phyloP scores from a whole-genome alignment of 1,140 invertebrate species.

The Macrosteles quadrilineatus region DNA sequence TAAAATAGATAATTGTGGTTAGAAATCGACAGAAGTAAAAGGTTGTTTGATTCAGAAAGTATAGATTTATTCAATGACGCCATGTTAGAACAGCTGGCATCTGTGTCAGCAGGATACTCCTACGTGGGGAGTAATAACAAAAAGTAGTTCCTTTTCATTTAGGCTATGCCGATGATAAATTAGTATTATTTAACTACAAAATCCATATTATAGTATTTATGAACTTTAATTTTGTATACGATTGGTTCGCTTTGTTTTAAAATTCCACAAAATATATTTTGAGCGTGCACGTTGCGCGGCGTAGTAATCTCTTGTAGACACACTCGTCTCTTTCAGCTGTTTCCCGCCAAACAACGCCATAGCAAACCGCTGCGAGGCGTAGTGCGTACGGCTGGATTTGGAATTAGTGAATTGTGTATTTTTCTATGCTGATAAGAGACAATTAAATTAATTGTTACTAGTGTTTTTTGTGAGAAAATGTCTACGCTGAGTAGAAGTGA shows the following conservation, averaged over 20 bases:
- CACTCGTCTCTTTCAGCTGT: constrained; percentile 57
- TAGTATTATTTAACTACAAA: background rate
- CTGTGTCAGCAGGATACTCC: constrained; percentile 1
- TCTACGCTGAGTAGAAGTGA: constrained; percentile 45
- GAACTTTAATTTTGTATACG: background rate
- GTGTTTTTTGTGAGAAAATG: constrained; percentile 44
- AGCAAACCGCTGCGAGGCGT: constrained; percentile 58
- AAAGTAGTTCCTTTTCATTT: background rate
- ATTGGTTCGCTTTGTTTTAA: too few species aligned
- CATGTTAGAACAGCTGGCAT: constrained; percentile 8
- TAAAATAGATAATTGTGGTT: too few species aligned
- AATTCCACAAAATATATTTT: too few species aligned
- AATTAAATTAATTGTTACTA: constrained; percentile 30
- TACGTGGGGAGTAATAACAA: background rate
- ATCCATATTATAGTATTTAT: background rate
- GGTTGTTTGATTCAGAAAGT: too few species aligned
- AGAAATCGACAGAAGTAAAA: too few species aligned
- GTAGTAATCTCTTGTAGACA: constrained; percentile 5
- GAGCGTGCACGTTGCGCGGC: background rate
- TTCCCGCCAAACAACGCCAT: constrained; percentile 65
- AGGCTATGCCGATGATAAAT: background rate
- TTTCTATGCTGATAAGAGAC: constrained; percentile 37
- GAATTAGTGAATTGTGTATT: constrained; percentile 38
- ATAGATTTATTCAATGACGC: background rate
- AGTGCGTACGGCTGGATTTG: constrained; percentile 39